Evolutionary conservation across 1,140 invertebrate species (phyloP), one percentile per base, ranked within the genome.

Genomic region (Habropoda laboriosa): DNA sequence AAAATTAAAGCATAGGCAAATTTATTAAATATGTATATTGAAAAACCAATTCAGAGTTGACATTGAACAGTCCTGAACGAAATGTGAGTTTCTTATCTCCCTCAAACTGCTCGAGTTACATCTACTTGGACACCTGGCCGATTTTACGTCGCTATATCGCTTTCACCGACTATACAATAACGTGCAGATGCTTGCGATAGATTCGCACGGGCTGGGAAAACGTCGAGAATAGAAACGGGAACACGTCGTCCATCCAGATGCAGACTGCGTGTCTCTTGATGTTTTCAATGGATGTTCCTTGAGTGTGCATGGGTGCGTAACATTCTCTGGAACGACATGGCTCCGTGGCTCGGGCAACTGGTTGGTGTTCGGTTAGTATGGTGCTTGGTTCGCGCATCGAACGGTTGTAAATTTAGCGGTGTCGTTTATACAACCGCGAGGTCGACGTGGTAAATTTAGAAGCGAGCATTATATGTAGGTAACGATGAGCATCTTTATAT

Each of bases 381-480:
- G 7, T 13, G 24, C 10, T 4, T 4, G 3, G n/a, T n/a, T 12
- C 51, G 3, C 21, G 45, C 35, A 13, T 27, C 0, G 35, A 75
- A 64, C 24, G 35, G n/a, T 5, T 8, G 5, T 32, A 55, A 57
- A 55, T 74, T 42, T 55, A 53, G 53, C 30, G 16, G 32, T 0
- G 7, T 8, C 8, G 24, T 76, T 75, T 68, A 42, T 67, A 35
- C 35, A 70, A n/a, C 13, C 18, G 7, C 21, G 35, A 40, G 32
- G 40, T 30, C 67, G 5, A 18, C 8, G 24, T n/a, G 38, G 6
- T 85, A 68, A 57, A 74, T 85, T 68, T 73, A 76, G 35, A 81
- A 63, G 13, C 24, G 21, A 13, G 10, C 38, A 72, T n/a, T n/a
- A n/a, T n/a, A n/a, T 60, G 40, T 16, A 32, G 21, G 18, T 3